Conservation (phyloP, 2,113 vertebrate species). For the Ia io region DNA sequence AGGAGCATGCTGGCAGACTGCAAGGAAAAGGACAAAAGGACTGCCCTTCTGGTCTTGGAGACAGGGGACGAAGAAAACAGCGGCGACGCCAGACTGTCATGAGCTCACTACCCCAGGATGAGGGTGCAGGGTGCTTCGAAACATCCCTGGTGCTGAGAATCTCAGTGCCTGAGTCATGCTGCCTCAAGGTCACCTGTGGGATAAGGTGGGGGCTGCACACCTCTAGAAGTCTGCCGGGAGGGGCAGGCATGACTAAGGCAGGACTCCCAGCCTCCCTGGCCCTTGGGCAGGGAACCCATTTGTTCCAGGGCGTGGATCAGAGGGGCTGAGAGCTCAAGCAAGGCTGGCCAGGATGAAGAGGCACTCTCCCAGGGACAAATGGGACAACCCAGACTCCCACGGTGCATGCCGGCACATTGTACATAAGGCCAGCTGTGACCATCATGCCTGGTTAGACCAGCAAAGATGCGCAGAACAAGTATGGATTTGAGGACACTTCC, state of each 20-base stretch:
- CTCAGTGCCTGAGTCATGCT: neutral
- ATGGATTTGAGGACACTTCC: neutral
- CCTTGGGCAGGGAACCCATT: too few species aligned
- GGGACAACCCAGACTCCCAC: neutral
- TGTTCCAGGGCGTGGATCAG: neutral
- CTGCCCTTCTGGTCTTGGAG: neutral
- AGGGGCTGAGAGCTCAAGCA: neutral
- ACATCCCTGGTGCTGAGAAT: neutral
- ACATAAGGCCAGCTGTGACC: neutral
- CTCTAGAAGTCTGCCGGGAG: neutral
- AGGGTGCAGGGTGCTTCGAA: neutral
- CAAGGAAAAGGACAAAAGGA: neutral
- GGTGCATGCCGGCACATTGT: neutral
- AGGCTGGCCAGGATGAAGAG: neutral
- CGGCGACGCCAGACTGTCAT: accelerated
- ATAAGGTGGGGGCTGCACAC: accelerated
- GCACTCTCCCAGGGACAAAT: neutral
- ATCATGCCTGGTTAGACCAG: neutral
- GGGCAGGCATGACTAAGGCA: too few species aligned
- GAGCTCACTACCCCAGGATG: neutral
- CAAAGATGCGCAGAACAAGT: neutral
- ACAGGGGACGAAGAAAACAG: neutral
- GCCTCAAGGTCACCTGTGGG: neutral
- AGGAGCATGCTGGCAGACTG: neutral
- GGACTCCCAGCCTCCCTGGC: neutral